Percentiles rank a stretch among this genome's conserved stretches.
These are phyloP conservation scores for Bombyx huttoni DNA, from an alignment of 2,888 invertebrate genomes.

Conservation along the genomic window DNA sequence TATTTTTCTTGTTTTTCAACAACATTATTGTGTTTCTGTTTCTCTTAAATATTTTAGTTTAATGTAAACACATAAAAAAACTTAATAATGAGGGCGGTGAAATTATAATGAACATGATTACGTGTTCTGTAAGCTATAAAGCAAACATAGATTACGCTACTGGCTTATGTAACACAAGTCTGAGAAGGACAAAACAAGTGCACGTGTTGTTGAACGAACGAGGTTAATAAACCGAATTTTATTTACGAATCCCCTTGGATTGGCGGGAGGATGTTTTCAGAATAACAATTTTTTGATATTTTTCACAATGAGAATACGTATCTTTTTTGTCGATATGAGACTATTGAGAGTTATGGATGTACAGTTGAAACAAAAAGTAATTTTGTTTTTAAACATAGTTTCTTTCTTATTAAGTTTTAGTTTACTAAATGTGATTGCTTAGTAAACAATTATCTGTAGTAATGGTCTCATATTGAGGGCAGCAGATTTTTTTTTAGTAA, in stretches of 20 bases:
- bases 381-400: not conserved
- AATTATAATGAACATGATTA: conserved; percentile 17
- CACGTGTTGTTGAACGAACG: conserved; percentile 12
- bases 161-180: conserved; percentile 18
- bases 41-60: not conserved
- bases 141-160: conserved; percentile 15
- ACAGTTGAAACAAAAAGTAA: not conserved
- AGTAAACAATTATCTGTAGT: no score
- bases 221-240: conserved; percentile 6
- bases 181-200: conserved; percentile 28
- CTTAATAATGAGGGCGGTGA: conserved; percentile 9
- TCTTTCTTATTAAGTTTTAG: not conserved
- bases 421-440: no score
- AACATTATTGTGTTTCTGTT: not conserved
- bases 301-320: conserved; percentile 1
- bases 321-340: not conserved
- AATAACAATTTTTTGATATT: conserved; percentile 17
- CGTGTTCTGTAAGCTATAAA: conserved; percentile 12
- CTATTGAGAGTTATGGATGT: no score
- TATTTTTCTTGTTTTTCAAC: not conserved
- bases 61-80: not conserved
- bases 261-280: conserved; percentile 20
- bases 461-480: no score
- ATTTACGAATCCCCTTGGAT: conserved; percentile 17
- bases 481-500: no score